Base-by-base conservation (phyloP, 2,113 vertebrate genomes). In the Marmota flaviventris region DNA sequence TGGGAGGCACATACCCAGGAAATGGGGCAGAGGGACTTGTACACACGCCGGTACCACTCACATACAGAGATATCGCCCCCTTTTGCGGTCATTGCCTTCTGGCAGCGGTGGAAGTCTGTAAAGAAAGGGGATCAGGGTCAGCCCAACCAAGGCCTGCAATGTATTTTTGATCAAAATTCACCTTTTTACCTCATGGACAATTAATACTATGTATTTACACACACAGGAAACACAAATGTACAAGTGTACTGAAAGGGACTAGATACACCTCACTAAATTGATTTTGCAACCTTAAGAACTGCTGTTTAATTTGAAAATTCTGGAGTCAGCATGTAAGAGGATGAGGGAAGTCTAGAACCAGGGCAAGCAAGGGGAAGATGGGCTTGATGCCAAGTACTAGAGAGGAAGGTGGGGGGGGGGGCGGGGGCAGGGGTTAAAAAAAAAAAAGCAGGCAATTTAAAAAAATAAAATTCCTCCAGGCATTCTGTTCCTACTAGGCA, bases 21-120 rank as follows among this genome's bases (percentile, higher is more conserved):
- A 0, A 98, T 2, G 42, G 99, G 99, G 95, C 99, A 99, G 65
- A 99, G 97, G 22, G 99, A 99, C 48, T 98, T 99, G 98, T 99
- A 99, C 92, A 99, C 99, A 84, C 99, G 98, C 45, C 42, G 98
- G 97, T 99, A 99, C 99, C 99, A 99, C 24, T 99, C 98, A 29
- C 99, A 99, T 1, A 99, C 99, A 3, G 98, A 87, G 4, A 90
- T 95, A 91, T 99, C 99, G 2, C 98, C 97, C 25, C 99, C 99
- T 98, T 99, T 99, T 32, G 98, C 98, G 0, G 94, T 98, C 98
- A 99, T 98, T 12, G 99, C 98, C 98, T 99, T 99, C 97, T 99
- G 98, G 91, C 99, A 99, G 97, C 99, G 99, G 89, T 99, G 98
- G 89, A 96, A 99, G 96, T 99, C 99, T 99, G 96, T 92, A 69